Evolutionary conservation across 2,888 invertebrate species (phyloP).

Genomic region (Elmis aenea): DNA sequence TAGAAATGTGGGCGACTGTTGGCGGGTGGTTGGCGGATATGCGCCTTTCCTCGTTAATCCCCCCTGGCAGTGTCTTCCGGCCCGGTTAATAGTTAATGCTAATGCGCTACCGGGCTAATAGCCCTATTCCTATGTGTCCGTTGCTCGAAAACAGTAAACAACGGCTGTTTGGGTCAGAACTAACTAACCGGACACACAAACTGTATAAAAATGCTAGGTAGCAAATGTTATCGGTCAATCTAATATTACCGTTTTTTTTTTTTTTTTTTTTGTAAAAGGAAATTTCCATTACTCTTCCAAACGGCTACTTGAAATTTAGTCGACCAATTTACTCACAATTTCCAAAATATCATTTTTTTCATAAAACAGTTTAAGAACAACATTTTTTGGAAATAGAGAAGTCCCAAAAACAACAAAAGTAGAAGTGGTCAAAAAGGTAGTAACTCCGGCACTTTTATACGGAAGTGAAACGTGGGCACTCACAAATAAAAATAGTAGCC

Average conservation of each 20-base stretch:
- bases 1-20: constrained; percentile 13
- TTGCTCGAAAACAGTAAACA: constrained; percentile 34
- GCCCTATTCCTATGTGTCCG: constrained; percentile 34
- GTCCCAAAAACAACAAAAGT: no score
- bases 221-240: constrained; percentile 2
- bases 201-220: constrained; percentile 2
- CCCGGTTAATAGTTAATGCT: constrained; percentile 38
- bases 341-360: no score
- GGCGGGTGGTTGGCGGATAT: constrained; percentile 25
- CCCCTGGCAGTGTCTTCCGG: constrained; percentile 33
- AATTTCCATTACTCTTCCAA: no score
- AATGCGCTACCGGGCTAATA: constrained; percentile 35
- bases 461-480: no score
- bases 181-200: constrained; percentile 8
- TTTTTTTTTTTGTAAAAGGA: no score
- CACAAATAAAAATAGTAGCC: no score
- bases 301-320: no score
- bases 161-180: constrained; percentile 19
- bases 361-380: no score
- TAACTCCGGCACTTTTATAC: no score
- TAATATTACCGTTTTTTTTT: constrained; percentile 3
- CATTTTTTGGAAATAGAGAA: no score
- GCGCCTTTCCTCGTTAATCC: constrained; percentile 29
- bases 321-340: no score
- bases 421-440: no score